phyloP scores from a whole-genome alignment of 2,113 vertebrate species.

The Mus pahari region DNA sequence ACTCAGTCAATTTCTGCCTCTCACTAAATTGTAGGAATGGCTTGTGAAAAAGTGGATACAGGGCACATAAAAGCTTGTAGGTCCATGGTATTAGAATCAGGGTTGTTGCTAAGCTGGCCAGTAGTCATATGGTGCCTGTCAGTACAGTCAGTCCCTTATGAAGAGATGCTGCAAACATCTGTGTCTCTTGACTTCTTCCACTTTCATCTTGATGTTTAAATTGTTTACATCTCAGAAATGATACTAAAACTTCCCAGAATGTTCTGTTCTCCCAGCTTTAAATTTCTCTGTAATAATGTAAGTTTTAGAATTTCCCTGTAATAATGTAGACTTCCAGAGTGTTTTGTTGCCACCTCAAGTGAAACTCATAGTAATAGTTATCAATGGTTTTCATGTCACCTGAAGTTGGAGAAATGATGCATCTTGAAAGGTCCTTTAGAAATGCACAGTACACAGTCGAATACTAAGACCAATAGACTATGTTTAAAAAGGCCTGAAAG shows the following conservation, averaged over 20 bases:
- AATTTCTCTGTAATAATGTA: background rate
- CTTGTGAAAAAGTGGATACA: background rate
- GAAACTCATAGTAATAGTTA: constrained; percentile 12
- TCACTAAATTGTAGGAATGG: background rate
- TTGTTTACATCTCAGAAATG: background rate
- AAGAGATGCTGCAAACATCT: background rate
- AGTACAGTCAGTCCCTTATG: background rate
- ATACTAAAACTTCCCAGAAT: constrained; percentile 16
- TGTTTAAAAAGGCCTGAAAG: background rate
- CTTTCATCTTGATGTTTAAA: background rate
- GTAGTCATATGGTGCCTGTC: background rate
- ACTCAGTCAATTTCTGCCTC: background rate
- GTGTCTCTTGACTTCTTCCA: background rate
- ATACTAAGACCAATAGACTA: background rate
- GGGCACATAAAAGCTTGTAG: background rate
- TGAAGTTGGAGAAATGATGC: constrained; percentile 9
- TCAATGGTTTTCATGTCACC: background rate
- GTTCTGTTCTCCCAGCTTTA: background rate
- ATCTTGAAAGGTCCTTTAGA: constrained; percentile 18
- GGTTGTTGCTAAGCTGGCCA: background rate
- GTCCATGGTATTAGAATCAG: background rate
- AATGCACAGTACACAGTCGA: background rate
- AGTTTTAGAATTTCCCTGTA: background rate
- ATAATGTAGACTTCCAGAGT: background rate
- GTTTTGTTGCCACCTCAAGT: background rate